Conservation (phyloP, 2,888 invertebrate genomes). For the Drosophila tanythrix region DNA sequence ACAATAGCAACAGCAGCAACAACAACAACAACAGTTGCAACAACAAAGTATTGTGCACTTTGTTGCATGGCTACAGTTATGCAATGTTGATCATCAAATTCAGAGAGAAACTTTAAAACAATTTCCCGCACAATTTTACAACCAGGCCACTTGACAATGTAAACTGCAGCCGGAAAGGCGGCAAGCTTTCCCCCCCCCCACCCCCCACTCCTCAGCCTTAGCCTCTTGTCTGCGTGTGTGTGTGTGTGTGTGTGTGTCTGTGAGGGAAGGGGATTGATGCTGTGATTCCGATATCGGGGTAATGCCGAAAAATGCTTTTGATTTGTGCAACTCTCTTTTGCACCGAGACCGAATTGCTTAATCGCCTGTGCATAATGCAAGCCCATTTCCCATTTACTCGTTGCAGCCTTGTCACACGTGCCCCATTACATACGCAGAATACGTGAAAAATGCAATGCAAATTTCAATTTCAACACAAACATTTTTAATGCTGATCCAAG, state of each 20-base stretch:
- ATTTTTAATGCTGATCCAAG: constrained; percentile 69
- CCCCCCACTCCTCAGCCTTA: not conserved
- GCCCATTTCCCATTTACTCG: constrained; percentile 2
- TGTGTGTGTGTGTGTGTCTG: not conserved
- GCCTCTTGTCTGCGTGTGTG: constrained; percentile 8
- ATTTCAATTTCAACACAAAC: constrained; percentile 55
- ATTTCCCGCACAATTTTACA: constrained; percentile 66
- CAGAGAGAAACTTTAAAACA: constrained; percentile 65
- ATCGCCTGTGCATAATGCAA: constrained; percentile 70
- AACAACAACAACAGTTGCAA: constrained; percentile 14
- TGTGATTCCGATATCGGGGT: constrained; percentile 23
- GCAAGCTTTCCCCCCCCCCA: constrained; percentile 5
- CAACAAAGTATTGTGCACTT: constrained; percentile 60
- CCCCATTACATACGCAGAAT: constrained; percentile 28
- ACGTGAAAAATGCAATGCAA: constrained; percentile 65
- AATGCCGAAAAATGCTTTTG: constrained; percentile 62
- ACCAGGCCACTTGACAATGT: constrained; percentile 65
- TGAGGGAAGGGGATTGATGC: not conserved
- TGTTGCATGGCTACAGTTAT: constrained; percentile 64
- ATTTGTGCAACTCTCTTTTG: constrained; percentile 52
- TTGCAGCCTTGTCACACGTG: constrained; percentile 19
- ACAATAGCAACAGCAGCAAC: constrained; percentile 15
- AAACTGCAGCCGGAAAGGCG: constrained; percentile 53
- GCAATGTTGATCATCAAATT: constrained; percentile 61
- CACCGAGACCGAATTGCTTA: constrained; percentile 61